Evolutionary conservation across 2,797 vertebrate species (phyloP), one percentile per base, ranked within the genome.

Genomic region (Arremon aurantiirostris): DNA sequence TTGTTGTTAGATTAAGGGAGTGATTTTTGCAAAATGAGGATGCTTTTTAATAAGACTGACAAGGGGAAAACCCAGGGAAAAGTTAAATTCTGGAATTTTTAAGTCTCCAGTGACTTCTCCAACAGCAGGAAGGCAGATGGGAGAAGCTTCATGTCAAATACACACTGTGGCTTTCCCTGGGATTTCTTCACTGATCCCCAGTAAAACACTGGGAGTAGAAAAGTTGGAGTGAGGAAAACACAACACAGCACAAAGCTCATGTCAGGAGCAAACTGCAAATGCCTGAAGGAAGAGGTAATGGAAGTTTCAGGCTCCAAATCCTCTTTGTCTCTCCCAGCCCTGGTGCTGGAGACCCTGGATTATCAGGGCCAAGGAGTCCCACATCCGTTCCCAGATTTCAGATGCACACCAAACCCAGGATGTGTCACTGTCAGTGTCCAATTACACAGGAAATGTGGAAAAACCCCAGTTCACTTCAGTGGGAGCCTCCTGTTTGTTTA

Each of bases 401-500:
- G 77, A 41, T 1, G 26, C 90, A 6, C 69, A 64, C 61, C 76
- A 34, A 78, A n/a, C 11, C 39, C 8, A 2, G 30, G 0, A 3
- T 0, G 34, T 80, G 61, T 46, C 68, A 8, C 8, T 30, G 15
- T 0, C 22, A 80, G 68, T 2, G 50, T 52, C 69, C 14, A 4
- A 10, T 56, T 49, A 24, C 70, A 59, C 28, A 86, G 65, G 42
- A 88, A 91, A 82, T 4, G 63, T 66, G 87, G 84, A 83, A 91
- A 95, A 91, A 83, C 49, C 50, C 47, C 1, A 71, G 60, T 3
- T 66, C 2, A 0, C 50, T 52, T 13, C 52, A 52, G 56, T 6
- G 13, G 49, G 82, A 82, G 4, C 27, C 84, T 82, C 83, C 71
- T 32, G 71, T 82, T 94, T 91, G 71, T 91, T 94, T 90, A 93